Evolutionary conservation across 1,140 invertebrate genomes (phyloP), one percentile per base, ranked within the genome.

Genomic region (Tenebrio molitor): DNA sequence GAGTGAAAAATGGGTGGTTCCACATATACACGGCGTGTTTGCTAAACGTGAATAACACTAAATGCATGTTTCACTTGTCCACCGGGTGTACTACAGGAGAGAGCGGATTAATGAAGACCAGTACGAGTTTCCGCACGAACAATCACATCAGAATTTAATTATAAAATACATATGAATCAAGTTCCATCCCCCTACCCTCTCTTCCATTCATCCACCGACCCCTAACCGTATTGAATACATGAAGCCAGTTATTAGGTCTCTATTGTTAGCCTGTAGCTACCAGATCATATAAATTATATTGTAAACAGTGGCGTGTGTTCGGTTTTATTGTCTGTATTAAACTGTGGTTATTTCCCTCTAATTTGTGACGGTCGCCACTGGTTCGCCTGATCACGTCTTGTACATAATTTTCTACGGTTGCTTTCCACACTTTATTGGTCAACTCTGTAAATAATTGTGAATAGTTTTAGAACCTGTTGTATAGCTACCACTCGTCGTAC

Each of bases 131-230:
- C 75, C 80, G 71, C 74, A 63, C 76, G 76, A 79, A 82, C 78
- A 81, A 79, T 80, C 79, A 75, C 76, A 82, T 82, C 81, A 82
- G 74, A 82, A 82, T 82, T 82, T 82, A 82, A 81, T 82, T 82
- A 80, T 77, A 78, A 80, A 81, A 81, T 81, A 81, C 80, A 81
- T 80, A 79, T 80, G 79, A 82, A 80, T 81, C 79, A 75, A 80
- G 72, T 78, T 74, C 73, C 65, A 73, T 44, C 72, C 77, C 74
- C 33, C 66, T 14, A 25, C 17, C 41, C 41, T 10, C 19, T 25
- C n/a, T n/a, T n/a, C n/a, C 25, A 50, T 73, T 34, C 72, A 74
- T 42, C 69, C 46, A 62, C 33, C 41, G 67, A 72, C 71, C 66
- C 73, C 67, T 50, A 58, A 42, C 41, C 63, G 68, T 75, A 77